Evolutionary conservation across 2,797 vertebrate genomes (phyloP), one percentile per base, ranked within the genome.

Genomic region (Basileuterus tristriatus): DNA sequence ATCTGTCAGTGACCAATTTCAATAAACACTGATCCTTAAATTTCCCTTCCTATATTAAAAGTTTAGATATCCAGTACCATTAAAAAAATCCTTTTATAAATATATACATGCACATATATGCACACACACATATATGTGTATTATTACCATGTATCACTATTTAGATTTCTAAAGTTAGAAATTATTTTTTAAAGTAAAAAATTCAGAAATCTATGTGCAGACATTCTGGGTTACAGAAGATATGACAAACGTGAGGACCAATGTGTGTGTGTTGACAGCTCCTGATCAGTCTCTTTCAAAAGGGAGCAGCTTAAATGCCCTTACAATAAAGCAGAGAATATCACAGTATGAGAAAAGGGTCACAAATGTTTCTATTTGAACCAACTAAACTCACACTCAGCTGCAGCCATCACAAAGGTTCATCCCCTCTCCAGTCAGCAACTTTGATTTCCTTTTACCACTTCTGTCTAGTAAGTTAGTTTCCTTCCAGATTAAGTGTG

Each of bases 61-160:
- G 4, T n/a, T 78, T 62, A 43, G 11, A 15, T 56, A 58, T 22
- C 12, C 2, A 9, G 6, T 27, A 26, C 1, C 19, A 16, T 22
- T 8, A 49, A 58, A 70, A 65, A 53, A 29, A 9, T 9, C 3
- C 47, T 21, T 43, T 56, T n/a, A 56, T 49, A 49, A 36, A 75
- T 43, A 17, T 15, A 69, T 8, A n/a, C 15, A 39, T 26, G 32
- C 15, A 43, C 5, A 37, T 2, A 3, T 5, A 15, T 16, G 15
- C 3, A 21, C 7, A 6, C 6, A 16, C 3, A 49, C 19, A 55
- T 1, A 52, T 1, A 41, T 2, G 7, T 47, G 7, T 47, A 53
- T 62, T 8, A 2, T 19, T 65, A 30, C 6, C 2, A 2, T 34
- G 2, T 56, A 37, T 29, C 7, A 6, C 2, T 56, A 34, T 75